phyloP scores from a whole-genome alignment of 23 tunicate genomes.

The Ciona savignyi region DNA sequence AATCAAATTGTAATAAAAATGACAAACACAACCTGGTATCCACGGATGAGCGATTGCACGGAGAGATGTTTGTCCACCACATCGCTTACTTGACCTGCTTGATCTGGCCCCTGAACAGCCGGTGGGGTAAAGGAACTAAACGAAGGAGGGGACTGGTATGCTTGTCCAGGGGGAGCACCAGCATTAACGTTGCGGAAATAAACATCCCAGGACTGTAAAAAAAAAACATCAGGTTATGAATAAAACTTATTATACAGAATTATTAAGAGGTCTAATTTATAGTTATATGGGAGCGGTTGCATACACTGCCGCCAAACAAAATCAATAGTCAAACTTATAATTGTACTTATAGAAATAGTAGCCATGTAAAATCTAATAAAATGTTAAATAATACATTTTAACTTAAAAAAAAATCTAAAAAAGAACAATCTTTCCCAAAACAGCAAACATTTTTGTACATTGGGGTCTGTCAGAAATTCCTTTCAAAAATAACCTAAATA shows the following conservation, averaged over 20 bases:
- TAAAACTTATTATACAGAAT: neutral
- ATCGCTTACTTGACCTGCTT: conserved; percentile 11
- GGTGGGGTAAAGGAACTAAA: conserved; percentile 24
- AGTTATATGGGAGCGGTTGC: too few species aligned
- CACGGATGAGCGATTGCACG: conserved; percentile 89
- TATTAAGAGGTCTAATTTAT: neutral
- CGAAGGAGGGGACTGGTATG: conserved; percentile 86
- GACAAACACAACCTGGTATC: conserved; percentile 83
- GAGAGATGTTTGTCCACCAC: conserved; percentile 73
- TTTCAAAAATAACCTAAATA: too few species aligned
- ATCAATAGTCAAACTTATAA: too few species aligned
- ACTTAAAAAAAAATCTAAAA: too few species aligned
- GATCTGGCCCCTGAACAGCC: neutral
- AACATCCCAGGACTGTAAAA: conserved; percentile 82
- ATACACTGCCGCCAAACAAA: neutral
- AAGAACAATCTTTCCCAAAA: too few species aligned
- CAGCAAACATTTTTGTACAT: too few species aligned
- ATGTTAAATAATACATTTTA: too few species aligned
- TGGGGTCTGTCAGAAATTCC: too few species aligned
- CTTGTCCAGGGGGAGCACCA: conserved; percentile 92
- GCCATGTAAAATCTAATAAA: too few species aligned
- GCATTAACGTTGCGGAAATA: conserved; percentile 77
- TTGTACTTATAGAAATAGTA: too few species aligned
- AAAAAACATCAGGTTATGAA: neutral
- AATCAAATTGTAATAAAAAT: too few species aligned